A percentile compares a stretch with the other conserved stretches of the same genome.
Evolutionary conservation across 2,113 vertebrate species (phyloP).

Genomic region (Pteronura brasiliensis): DNA sequence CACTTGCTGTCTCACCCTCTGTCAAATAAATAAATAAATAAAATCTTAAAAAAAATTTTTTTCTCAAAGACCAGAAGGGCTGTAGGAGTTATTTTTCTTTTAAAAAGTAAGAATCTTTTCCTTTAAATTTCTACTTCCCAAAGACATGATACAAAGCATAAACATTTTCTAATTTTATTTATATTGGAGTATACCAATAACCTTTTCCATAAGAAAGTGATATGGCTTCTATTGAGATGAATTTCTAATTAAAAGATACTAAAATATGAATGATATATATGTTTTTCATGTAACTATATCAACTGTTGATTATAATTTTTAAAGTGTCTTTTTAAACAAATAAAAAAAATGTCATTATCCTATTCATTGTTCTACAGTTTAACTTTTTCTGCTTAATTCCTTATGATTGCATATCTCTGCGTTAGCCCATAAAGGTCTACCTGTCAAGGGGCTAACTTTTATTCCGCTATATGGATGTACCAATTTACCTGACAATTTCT

Average conservation of each 20-base stretch:
- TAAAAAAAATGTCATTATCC: not conserved
- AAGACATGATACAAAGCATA: not conserved
- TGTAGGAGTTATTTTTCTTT: not conserved
- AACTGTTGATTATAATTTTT: not conserved
- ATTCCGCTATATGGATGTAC: not conserved
- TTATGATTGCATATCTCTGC: not conserved
- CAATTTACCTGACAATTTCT: not conserved
- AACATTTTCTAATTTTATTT: constrained; percentile 3
- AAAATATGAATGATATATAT: not conserved
- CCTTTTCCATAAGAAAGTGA: constrained; percentile 23
- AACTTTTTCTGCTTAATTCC: not conserved
- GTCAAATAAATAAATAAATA: no score
- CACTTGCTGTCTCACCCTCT: no score
- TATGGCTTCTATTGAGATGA: not conserved
- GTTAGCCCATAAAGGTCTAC: not conserved
- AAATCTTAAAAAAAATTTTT: no score
- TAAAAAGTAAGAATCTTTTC: not conserved
- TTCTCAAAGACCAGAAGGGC: not conserved
- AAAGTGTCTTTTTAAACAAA: not conserved
- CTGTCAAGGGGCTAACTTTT: not conserved
- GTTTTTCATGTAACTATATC: not conserved
- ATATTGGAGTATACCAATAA: not conserved
- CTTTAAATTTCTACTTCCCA: not conserved
- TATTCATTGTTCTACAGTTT: not conserved
- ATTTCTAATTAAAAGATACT: constrained; percentile 6